Conservation (phyloP, 2,888 invertebrate species). For the Callosobruchus maculatus region DNA sequence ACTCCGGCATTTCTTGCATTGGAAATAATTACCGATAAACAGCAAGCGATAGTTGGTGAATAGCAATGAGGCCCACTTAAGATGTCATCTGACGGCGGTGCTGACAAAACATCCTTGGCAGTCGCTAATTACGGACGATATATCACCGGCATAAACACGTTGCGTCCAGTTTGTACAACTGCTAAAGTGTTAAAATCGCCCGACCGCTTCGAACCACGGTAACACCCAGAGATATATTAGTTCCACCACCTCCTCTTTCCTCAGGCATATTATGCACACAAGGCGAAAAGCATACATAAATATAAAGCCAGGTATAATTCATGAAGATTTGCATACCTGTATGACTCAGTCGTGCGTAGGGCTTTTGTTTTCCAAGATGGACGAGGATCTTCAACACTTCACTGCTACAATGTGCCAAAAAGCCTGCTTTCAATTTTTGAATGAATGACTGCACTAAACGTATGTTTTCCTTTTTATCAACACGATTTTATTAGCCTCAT, state of each 20-base stretch:
- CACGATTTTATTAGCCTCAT: too few relatives aligned
- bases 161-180: background rate
- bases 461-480: too few relatives aligned
- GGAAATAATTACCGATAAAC: too few relatives aligned
- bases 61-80: background rate
- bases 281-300: background rate
- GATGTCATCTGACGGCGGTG: background rate
- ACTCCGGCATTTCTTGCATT: too few relatives aligned
- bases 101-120: background rate
- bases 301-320: background rate
- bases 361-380: too few relatives aligned
- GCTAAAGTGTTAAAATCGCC: background rate
- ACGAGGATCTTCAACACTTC: too few relatives aligned
- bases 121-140: background rate
- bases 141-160: background rate
- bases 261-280: background rate
- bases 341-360: background rate
- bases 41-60: background rate
- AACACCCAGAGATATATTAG: background rate
- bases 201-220: background rate
- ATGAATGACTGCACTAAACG: too few relatives aligned
- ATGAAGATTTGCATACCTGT: background rate
- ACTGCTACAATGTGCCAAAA: too few relatives aligned
- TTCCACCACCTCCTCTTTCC: background rate
- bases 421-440: too few relatives aligned